Conservation (phyloP, 2,888 invertebrate genomes). For the Lycophotia porphyrea region DNA sequence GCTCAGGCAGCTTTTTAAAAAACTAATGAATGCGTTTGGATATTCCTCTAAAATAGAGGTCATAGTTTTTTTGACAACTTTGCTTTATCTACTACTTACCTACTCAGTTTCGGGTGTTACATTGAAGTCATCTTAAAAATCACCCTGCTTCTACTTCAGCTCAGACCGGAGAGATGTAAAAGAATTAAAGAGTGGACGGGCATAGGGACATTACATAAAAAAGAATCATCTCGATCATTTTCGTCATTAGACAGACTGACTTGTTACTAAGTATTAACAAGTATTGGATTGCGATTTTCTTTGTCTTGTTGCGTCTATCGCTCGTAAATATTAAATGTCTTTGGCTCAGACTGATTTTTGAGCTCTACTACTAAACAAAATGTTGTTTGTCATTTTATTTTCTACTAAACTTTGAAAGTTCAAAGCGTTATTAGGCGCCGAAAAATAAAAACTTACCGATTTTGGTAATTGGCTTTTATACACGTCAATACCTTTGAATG, state of each 20-base stretch:
- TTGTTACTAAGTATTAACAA: neutral
- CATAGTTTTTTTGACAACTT: neutral
- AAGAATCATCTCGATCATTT: neutral
- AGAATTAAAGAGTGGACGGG: neutral
- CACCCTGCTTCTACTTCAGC: neutral
- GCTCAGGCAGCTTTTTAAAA: neutral
- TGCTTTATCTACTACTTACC: neutral
- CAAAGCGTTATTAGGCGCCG: neutral
- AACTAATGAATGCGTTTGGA: neutral
- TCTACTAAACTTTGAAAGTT: neutral
- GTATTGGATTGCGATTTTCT: neutral
- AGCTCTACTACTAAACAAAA: neutral
- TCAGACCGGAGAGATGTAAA: neutral
- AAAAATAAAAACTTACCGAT: neutral
- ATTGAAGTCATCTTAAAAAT: neutral
- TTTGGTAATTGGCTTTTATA: neutral
- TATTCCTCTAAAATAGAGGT: neutral
- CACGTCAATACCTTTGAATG: neutral
- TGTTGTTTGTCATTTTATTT: neutral
- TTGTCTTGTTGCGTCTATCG: neutral
- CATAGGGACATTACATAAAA: neutral
- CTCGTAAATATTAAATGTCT: neutral
- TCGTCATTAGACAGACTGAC: neutral
- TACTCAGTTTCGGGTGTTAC: neutral
- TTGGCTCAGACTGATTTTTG: neutral